Evolutionary conservation across 1,140 invertebrate genomes (phyloP).

Genomic region (Reticulitermes speratus): DNA sequence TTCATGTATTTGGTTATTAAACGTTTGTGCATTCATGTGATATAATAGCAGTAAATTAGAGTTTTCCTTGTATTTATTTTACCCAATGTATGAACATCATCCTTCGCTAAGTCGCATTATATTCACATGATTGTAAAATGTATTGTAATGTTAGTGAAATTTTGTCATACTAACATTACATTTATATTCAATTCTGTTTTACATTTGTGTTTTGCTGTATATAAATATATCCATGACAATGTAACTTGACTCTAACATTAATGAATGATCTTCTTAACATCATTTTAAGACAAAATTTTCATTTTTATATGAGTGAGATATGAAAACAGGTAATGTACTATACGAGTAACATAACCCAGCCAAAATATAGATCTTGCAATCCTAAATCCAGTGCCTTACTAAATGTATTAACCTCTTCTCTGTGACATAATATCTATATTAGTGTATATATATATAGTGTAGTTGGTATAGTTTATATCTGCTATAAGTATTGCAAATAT

Average conservation of each 20-base stretch:
- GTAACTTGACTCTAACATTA: neutral
- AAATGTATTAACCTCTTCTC: neutral
- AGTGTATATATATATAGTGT: neutral
- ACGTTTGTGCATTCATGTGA: too few relatives aligned
- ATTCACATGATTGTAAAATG: too few relatives aligned
- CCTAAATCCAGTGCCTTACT: slow-evolving; percentile 28
- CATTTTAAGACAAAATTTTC: neutral
- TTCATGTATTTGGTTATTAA: too few relatives aligned
- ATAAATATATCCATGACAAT: neutral
- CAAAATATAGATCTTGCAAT: slow-evolving; percentile 21
- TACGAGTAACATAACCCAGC: neutral
- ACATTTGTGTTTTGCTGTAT: neutral
- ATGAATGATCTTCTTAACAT: neutral
- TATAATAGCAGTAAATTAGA: too few relatives aligned
- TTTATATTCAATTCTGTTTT: too few relatives aligned
- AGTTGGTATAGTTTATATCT: neutral
- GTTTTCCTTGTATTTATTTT: too few relatives aligned
- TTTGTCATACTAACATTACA: too few relatives aligned
- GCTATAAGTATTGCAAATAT: neutral
- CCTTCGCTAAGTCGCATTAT: too few relatives aligned
- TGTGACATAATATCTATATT: neutral
- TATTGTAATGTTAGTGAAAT: too few relatives aligned
- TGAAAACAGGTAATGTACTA: neutral
- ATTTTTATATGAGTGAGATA: neutral
- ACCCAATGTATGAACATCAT: too few relatives aligned